Conservation (phyloP, 2,113 vertebrate species). For the Garra rufa region DNA sequence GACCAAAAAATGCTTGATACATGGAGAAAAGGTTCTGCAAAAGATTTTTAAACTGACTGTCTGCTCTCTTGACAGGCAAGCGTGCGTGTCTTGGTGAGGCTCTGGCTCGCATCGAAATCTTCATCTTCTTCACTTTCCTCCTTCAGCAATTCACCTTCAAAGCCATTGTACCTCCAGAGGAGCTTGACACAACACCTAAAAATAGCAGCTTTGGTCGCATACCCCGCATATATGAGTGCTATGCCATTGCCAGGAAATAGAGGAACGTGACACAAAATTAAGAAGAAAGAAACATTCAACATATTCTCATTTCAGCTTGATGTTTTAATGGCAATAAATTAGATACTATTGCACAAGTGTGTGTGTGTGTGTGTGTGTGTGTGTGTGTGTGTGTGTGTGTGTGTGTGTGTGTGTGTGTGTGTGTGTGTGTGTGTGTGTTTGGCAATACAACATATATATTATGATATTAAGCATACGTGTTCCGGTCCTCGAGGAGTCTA, state of each 20-base stretch:
- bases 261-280: neutral
- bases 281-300: neutral
- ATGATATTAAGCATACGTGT: neutral
- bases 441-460: slow-evolving; percentile 1
- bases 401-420: too few relatives aligned
- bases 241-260: slow-evolving; percentile 46
- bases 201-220: slow-evolving; percentile 53
- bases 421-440: too few relatives aligned
- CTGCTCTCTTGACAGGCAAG: slow-evolving; percentile 50
- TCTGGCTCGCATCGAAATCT: slow-evolving; percentile 56
- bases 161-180: slow-evolving; percentile 45
- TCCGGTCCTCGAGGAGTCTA: too few relatives aligned
- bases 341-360: neutral
- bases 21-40: neutral
- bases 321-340: slow-evolving; percentile 22
- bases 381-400: too few relatives aligned
- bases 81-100: slow-evolving; percentile 58
- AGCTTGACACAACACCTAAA: slow-evolving; percentile 45
- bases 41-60: too few relatives aligned
- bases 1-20: neutral
- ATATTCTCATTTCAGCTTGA: neutral
- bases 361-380: neutral
- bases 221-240: slow-evolving; percentile 49
- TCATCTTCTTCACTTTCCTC: slow-evolving; percentile 56
- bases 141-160: slow-evolving; percentile 62